Conservation (phyloP, 1,140 invertebrate genomes). For the Nymphalis io region DNA sequence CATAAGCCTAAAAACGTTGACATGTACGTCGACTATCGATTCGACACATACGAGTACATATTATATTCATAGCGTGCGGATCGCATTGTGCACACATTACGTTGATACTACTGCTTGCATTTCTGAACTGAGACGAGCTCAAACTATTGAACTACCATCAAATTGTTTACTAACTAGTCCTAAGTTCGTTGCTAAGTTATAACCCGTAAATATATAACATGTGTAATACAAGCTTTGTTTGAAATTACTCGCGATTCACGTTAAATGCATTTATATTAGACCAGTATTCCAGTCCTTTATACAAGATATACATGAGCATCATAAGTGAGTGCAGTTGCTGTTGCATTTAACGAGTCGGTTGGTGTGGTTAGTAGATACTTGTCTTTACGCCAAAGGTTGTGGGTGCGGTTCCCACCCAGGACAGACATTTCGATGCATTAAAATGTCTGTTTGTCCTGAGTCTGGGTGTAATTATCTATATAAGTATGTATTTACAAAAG, state of each 20-base stretch:
- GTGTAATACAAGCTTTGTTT: not conserved
- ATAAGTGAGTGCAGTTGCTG: not conserved
- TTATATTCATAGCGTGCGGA: conserved; percentile 6
- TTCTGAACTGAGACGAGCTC: not conserved
- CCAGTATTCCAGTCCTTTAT: not conserved
- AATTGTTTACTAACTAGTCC: conserved; percentile 17
- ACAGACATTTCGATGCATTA: too few species aligned
- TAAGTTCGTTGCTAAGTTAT: not conserved
- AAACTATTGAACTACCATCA: conserved; percentile 1
- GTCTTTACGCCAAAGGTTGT: too few species aligned
- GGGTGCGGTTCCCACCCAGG: too few species aligned
- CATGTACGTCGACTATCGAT: conserved; percentile 13
- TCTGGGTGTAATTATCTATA: too few species aligned
- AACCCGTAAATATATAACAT: not conserved
- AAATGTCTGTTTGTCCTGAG: too few species aligned
- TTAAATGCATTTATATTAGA: not conserved
- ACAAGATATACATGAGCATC: not conserved
- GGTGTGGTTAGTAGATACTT: too few species aligned
- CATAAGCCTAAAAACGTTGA: conserved; percentile 4
- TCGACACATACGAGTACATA: conserved; percentile 4
- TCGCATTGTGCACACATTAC: conserved; percentile 4
- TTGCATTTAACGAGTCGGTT: too few species aligned
- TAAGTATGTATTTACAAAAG: too few species aligned
- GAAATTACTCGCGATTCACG: not conserved
- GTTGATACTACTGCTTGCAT: not conserved